Evolutionary conservation across 2,797 vertebrate species (phyloP).

Genomic region (Squalus acanthias): DNA sequence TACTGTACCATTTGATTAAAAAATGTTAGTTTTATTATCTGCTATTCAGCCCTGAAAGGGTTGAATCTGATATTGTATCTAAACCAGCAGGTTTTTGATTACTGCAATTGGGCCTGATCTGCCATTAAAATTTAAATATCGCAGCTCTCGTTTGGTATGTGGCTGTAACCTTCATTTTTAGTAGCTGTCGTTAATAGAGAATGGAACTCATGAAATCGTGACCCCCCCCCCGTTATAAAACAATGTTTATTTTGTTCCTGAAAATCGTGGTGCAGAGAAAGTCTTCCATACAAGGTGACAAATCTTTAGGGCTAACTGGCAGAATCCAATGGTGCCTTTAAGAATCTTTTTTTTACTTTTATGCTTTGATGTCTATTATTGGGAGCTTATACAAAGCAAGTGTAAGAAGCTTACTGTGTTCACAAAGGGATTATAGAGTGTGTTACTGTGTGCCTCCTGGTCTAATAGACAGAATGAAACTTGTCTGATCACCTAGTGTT

Average conservation of each 20-base stretch:
- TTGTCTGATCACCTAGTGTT: neutral
- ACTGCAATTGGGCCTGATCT: neutral
- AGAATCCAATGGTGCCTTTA: neutral
- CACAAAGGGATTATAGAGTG: neutral
- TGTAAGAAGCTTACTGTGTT: neutral
- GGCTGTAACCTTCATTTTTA: neutral
- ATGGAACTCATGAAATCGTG: neutral
- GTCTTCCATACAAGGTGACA: neutral
- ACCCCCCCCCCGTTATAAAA: neutral
- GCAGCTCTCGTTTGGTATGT: neutral
- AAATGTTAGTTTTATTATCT: neutral
- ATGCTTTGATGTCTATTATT: neutral
- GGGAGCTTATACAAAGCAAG: neutral
- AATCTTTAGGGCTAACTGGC: neutral
- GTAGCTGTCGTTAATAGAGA: neutral
- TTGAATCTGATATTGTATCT: neutral
- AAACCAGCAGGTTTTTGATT: neutral
- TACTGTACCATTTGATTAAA: neutral
- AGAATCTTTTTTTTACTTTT: neutral
- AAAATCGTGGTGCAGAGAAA: neutral
- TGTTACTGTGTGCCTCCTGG: neutral
- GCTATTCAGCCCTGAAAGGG: neutral
- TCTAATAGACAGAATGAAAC: neutral
- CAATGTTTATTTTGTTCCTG: neutral
- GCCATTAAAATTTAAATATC: slow-evolving; percentile 27